Evolutionary conservation across 2,797 vertebrate species (phyloP), one percentile per base, ranked within the genome.

Genomic region (Amblyopsis hoosieri): DNA sequence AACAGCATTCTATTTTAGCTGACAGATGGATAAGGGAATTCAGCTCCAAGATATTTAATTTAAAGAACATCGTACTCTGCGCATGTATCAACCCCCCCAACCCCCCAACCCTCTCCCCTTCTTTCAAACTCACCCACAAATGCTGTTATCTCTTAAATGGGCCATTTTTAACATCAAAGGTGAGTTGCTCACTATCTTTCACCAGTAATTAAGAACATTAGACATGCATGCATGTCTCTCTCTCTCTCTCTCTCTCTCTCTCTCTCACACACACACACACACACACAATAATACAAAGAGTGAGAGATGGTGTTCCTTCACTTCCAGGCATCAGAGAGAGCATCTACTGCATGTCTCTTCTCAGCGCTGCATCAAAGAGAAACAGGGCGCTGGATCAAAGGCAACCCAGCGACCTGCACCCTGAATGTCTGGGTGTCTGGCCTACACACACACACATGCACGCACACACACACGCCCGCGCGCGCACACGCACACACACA

Each of bases 381-480:
- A 59, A 80, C 78, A 79, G 47, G 55, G 62, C 62, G 61, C 47
- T 68, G 77, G 75, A 89, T 90, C 81, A 90, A 90, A 90, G 85
- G 67, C 46, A 19, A 64, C 54, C 54, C 63, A 37, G 60, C 60
- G 57, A 76, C 70, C 79, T 82, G 82, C 64, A 47, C 69, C 61
- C 67, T 63, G 61, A 54, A 57, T 79, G 72, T 76, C 70, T 79
- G 67, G 33, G 33, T 37, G 5, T 37, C 33, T 37, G 33, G 33
- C 33, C 33, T 37, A 37, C 33, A 37, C 33, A 33, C 31, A 33
- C 31, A 33, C 31, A 33, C 3, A 17, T 1, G 1, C 17, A 1
- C 17, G 1, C 17, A 17, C 17, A 17, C 17, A 17, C 17, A 1
- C 17, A 17, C 17, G 1, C n/a, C n/a, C n/a, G n/a, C n/a, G n/a